Evolutionary conservation across 1,140 invertebrate species (phyloP), one percentile per base, ranked within the genome.

Genomic region (Drosophila tsacasi): DNA sequence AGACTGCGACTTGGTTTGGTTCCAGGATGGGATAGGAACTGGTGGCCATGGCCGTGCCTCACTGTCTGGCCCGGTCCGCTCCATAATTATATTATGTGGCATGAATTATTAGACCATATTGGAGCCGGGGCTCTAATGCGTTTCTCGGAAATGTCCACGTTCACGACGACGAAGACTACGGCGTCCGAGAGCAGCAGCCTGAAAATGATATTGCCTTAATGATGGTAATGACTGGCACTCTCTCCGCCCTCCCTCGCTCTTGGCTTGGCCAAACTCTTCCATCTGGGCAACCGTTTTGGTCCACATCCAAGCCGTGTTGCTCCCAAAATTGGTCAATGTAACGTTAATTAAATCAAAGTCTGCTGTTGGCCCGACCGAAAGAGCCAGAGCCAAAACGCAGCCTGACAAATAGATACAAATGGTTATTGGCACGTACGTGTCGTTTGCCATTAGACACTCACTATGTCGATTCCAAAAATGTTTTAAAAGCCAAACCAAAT

Each of bases 91-190:
- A 91, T 91, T 91, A 91, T 91, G 84, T 91, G 89, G 89, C 89
- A 91, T 91, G 89, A 91, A 91, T 91, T 91, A 91, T 91, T 91
- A 91, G 89, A 91, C 89, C 89, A 91, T 91, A 91, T 91, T 91
- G 84, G 89, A 91, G 86, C 72, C 27, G 27, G 27, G 83, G 69
- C 67, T 77, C 84, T 91, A 91, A 91, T 91, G 83, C 83, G 84
- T 91, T 91, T 91, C 89, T 91, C 79, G 84, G 89, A 91, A 91
- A 91, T 77, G 81, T 67, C 25, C 35, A 52, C 49, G 32, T 69
- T 15, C 40, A 35, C 71, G n/a, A 49, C 30, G 13, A 35, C 49
- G 39, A 50, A 54, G 63, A 67, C 49, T 52, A 59, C 52, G 21
- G 42, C 3, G 66, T 57, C 23, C 47, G 47, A 49, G 47, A 49